These are phyloP conservation scores for Drosophila lini DNA, from an alignment of 1,140 invertebrate species.

Conservation along the genomic window DNA sequence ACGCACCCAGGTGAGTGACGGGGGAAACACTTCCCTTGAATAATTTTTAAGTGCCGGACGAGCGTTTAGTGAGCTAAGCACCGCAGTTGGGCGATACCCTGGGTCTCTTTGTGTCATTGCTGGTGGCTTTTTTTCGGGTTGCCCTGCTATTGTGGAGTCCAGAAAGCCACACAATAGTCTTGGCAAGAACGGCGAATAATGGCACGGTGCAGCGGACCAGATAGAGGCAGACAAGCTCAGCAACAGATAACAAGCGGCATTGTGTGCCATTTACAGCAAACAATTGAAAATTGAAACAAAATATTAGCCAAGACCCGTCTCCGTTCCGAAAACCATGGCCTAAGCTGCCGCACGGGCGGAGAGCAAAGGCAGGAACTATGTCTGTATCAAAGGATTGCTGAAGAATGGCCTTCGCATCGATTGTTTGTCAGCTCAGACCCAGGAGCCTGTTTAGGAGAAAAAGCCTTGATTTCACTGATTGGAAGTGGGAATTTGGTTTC, in stretches of 20 bases:
- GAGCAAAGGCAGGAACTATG: constrained; percentile 3
- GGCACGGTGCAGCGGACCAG: constrained; percentile 30
- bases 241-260: constrained; percentile 47
- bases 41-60: not conserved
- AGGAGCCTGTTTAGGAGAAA: not conserved
- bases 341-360: constrained; percentile 4
- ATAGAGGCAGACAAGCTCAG: constrained; percentile 46
- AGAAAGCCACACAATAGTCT: constrained; percentile 44
- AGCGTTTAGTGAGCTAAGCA: not conserved
- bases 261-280: constrained; percentile 52
- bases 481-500: not conserved
- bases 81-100: not conserved
- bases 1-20: constrained; percentile 90
- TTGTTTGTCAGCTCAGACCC: constrained; percentile 12
- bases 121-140: not conserved
- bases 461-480: not conserved
- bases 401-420: constrained; percentile 19
- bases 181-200: constrained; percentile 38
- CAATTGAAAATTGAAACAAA: constrained; percentile 71
- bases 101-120: not conserved
- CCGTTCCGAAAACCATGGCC: constrained; percentile 22
- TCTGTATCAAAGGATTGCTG: constrained; percentile 25
- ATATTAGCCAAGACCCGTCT: constrained; percentile 45
- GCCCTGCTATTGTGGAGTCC: constrained; percentile 1
- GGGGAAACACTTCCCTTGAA: constrained; percentile 1